A percentile compares a stretch with the other conserved stretches of the same genome.
Conservation (phyloP, 2,888 invertebrate species). For the Tiliacea aurago region DNA sequence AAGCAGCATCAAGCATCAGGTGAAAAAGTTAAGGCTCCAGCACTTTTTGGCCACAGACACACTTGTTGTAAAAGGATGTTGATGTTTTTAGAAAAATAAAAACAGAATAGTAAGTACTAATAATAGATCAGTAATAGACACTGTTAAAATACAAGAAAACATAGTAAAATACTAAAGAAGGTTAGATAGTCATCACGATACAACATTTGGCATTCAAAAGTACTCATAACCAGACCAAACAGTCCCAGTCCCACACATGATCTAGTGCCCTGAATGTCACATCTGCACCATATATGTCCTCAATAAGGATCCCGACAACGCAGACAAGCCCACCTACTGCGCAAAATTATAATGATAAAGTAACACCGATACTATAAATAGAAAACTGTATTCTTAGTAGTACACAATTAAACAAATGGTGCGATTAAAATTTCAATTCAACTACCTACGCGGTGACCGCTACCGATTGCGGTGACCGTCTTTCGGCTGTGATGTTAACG, state of each 20-base stretch:
- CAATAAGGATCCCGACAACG: conserved; percentile 14
- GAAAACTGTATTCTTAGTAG: not conserved
- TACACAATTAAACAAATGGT: not conserved
- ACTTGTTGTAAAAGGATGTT: too few relatives aligned
- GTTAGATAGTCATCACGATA: not conserved
- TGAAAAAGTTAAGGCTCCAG: too few relatives aligned
- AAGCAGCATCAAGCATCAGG: too few relatives aligned
- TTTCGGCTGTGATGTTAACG: not conserved
- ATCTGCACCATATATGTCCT: conserved; percentile 25
- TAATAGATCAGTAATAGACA: too few relatives aligned
- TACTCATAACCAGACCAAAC: not conserved
- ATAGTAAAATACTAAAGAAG: not conserved
- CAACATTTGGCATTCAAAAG: not conserved
- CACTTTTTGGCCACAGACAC: too few relatives aligned
- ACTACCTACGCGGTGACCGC: not conserved
- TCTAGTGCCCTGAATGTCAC: conserved; percentile 32
- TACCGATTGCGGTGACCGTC: not conserved
- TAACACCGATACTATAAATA: conserved; percentile 9
- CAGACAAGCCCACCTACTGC: conserved; percentile 33
- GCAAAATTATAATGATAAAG: conserved; percentile 31
- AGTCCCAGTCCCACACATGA: not conserved
- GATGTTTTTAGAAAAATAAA: not conserved
- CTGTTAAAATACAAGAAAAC: too few relatives aligned
- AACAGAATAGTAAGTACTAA: not conserved
- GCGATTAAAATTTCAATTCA: not conserved